Conservation (phyloP, 2,113 vertebrate genomes). For the Dermatemys mawii region DNA sequence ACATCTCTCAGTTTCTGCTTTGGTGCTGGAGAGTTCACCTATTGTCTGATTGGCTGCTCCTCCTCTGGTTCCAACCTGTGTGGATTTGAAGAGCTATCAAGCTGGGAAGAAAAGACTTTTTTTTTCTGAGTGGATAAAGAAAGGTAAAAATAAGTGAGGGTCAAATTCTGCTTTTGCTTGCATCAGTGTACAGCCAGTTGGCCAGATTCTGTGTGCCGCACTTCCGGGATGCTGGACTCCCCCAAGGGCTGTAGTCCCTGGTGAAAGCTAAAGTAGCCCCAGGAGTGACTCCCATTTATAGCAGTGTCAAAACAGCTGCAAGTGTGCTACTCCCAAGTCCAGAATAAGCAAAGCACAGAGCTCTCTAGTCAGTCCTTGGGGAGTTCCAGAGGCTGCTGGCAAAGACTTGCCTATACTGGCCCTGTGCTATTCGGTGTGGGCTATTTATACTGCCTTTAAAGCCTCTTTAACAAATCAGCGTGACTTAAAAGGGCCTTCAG, state of each 20-base stretch:
- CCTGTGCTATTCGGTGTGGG: background rate
- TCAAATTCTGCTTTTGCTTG: background rate
- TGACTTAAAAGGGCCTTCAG: background rate
- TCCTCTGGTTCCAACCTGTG: background rate
- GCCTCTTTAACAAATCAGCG: background rate
- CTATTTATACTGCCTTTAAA: background rate
- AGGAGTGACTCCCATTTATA: background rate
- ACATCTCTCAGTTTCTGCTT: background rate
- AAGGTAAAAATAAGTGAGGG: background rate
- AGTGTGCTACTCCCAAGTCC: background rate
- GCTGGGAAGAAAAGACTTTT: conserved; percentile 21
- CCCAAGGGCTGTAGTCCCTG: background rate
- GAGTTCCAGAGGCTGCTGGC: background rate
- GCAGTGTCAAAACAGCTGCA: background rate
- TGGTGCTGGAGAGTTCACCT: conserved; percentile 32
- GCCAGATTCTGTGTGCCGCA: background rate
- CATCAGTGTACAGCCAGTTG: background rate
- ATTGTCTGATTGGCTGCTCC: background rate
- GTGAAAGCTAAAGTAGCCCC: background rate
- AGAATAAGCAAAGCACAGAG: background rate
- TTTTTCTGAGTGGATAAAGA: conserved; percentile 12
- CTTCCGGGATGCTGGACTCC: conserved; percentile 16
- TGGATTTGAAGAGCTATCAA: conserved; percentile 36
- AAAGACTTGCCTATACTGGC: background rate
- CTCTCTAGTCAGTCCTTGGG: background rate